Evolutionary conservation across 2,888 invertebrate genomes (phyloP), one percentile per base, ranked within the genome.

Genomic region (Oscheius myriophilus): DNA sequence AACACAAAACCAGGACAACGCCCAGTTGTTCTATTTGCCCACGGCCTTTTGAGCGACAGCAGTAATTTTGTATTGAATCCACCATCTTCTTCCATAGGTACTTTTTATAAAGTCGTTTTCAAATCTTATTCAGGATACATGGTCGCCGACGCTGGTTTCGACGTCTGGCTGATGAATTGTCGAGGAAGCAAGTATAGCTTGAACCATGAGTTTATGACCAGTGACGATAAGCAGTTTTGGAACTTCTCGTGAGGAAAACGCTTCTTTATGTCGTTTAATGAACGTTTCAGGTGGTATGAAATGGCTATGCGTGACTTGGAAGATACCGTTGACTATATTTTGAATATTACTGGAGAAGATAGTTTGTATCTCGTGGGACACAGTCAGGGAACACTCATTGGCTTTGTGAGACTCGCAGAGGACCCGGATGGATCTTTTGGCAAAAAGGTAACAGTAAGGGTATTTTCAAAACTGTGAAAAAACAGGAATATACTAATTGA

Each of bases 231-330:
- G 33, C 4, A 3, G 4, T 33, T 33, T 33, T 33, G 33, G 33
- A 33, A 33, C 33, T 33, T 33, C 33, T 33, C 33, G 33, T 33
- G 33, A 51, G 63, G 6, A 41, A 9, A 33, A 33, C n/a, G n/a
- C n/a, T n/a, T n/a, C n/a, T n/a, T n/a, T n/a, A 11, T 57, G 12
- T 41, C 16, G 18, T 9, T 53, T 33, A 6, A 33, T 6, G 33
- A 33, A 33, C 33, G 9, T 33, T 33, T 59, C 86, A 93, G 93
- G 80, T 95, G 92, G 90, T 92, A 95, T 82, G 93, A 96, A 87
- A 92, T 94, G 89, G 93, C 92, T 0, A 87, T 91, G 42, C 91
- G 92, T 84, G 96, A 96, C 88, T 86, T 95, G 65, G 94, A 95
- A 16, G 92, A 93, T 0, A 91, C 90, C 75, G 90, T 95, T 67